Evolutionary conservation across 2,113 vertebrate species (phyloP), one percentile per base, ranked within the genome.

Genomic region (Melanostigma gelatinosum): DNA sequence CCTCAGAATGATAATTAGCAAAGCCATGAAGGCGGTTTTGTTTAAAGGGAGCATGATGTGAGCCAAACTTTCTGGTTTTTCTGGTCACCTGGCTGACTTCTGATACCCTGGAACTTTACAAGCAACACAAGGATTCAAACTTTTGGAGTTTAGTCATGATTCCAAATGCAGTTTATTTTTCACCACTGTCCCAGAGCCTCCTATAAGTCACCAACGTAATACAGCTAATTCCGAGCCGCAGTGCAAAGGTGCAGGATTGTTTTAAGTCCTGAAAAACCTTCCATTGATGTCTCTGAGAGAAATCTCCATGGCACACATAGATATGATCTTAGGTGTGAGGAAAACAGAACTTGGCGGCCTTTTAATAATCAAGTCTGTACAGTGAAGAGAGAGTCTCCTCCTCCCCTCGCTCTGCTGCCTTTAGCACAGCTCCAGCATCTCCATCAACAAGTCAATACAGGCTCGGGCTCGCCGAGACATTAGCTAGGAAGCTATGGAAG

Each of bases 1-100:
- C 96, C 96, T 97, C 96, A 95, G 97, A 99, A 99, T 99, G 96
- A 98, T 98, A 98, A 99, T 97, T 96, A 99, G 97, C 92, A 91
- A 85, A 96, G 94, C 94, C 96, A 96, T 97, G 96, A 99, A 98
- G 97, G 97, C 95, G 82, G 95, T 94, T 96, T 98, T 99, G 97
- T 99, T 96, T 97, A 94, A 84, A 94, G 93, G 48, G 92, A 93
- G 94, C 93, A 94, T 94, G 94, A 96, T 94, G 95, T 32, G 73
- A 96, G 96, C 95, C 94, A 96, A 91, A 96, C 79, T 82, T 88
- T 86, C 24, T 42, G 32, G 24, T 87, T 95, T 93, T 93, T 94
- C 93, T 90, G 94, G 92, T 94, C 93, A 96, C 93, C 94, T 96
- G 95, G 97, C 95, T 95, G 94, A 87, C 94, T 93, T 94, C 92